Conservation (phyloP, 2,888 invertebrate genomes). For the Lottia scabra region DNA sequence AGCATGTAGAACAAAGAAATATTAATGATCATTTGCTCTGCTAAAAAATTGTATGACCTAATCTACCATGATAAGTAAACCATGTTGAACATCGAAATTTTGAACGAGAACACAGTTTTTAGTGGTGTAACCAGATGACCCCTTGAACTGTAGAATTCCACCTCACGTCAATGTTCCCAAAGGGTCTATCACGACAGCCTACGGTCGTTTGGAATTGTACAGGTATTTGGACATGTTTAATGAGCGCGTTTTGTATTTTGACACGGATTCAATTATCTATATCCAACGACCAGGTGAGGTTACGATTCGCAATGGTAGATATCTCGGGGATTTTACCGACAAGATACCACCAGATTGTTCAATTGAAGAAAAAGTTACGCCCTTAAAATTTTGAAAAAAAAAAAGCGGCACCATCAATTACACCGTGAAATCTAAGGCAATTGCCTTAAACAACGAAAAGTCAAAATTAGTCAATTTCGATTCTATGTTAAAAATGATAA, state of each 20-base stretch:
- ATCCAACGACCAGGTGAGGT: slow-evolving; percentile 16
- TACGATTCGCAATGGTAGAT: slow-evolving; percentile 19
- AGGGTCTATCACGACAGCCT: slow-evolving; percentile 63
- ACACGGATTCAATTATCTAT: slow-evolving; percentile 66
- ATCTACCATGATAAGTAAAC: background rate
- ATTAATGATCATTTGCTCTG: rapidly evolving
- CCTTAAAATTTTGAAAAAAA: slow-evolving; percentile 4
- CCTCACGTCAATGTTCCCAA: slow-evolving; percentile 29
- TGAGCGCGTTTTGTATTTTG: slow-evolving; percentile 60
- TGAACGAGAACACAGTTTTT: background rate
- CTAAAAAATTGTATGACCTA: background rate
- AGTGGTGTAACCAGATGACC: background rate
- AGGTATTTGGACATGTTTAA: slow-evolving; percentile 54
- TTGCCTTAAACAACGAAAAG: too few species aligned
- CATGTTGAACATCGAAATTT: background rate
- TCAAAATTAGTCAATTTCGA: too few species aligned
- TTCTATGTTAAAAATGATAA: too few species aligned
- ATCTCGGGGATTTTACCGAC: slow-evolving; percentile 26
- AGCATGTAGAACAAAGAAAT: background rate
- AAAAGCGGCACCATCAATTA: slow-evolving; percentile 8
- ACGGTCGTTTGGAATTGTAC: slow-evolving; percentile 61
- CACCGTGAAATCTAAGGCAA: slow-evolving; percentile 15
- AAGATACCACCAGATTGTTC: slow-evolving; percentile 40
- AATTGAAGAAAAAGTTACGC: slow-evolving; percentile 42
- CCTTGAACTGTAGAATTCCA: background rate